Base-by-base conservation (phyloP, 2,888 invertebrate species). In the Orchesella flavescens region DNA sequence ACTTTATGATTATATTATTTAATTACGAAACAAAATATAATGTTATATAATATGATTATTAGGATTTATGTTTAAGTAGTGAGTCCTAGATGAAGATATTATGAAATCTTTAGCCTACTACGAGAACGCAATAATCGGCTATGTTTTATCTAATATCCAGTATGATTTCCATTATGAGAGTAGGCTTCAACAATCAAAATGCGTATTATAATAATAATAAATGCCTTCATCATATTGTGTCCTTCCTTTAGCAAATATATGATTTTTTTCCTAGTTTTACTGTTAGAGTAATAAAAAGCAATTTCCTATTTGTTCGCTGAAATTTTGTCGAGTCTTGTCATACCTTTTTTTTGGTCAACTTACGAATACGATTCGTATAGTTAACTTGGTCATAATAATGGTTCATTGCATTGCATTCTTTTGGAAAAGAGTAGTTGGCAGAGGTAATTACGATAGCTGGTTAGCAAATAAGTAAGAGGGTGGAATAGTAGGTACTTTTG, bases 221-320 rank as follows among this genome's bases (percentile, higher is more conserved):
- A 69, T 77, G 77, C 77, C 77, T 77, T 77, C 59, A 61, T 46
- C 23, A 74, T 66, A 66, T 69, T 77, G 68, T 69, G 59, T 77
- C 69, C 69, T 77, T 77, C 17, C 43, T 12, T 49, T 49, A 49
- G 49, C 49, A 44, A 69, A 57, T 61, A 57, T 61, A 24, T 46
- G 63, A 74, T 46, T 23, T 46, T 76, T 59, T 53, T 53, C 21
- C 61, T 69, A 77, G 77, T 77, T 69, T 77, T 77, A 69, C 68
- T 68, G 10, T 76, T 77, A 77, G 77, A 77, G 65, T 77, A 77
- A 77, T 68, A 69, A 69, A n/a, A 77, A 59, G 68, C 77, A 59
- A 61, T 77, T 77, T 77, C 77, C 77, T 77, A 77, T 57, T 59
- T 46, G 59, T 49, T 49, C 49, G 49, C 49, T 49, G 49, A 15